A percentile compares a stretch with the other conserved stretches of the same genome.
Conservation (phyloP, 2,888 invertebrate species). For the Lasioglossum villosulum region DNA sequence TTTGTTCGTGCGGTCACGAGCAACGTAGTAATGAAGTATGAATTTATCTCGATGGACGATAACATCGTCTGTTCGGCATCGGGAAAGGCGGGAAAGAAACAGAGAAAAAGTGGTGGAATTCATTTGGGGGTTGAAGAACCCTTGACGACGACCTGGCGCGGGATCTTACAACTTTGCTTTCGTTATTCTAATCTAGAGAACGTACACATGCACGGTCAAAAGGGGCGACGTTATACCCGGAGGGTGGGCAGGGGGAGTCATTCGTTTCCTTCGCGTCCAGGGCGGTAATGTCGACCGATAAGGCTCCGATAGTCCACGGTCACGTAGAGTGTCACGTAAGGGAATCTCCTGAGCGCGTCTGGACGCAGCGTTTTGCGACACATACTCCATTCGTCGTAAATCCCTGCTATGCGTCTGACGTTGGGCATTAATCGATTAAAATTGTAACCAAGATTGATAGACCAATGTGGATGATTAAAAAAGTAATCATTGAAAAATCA, state of each 20-base stretch:
- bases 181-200: conserved; percentile 66
- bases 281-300: conserved; percentile 73
- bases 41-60: conserved; percentile 28
- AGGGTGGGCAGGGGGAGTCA: conserved; percentile 52
- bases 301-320: conserved; percentile 65
- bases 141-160: conserved; percentile 20
- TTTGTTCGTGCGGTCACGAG: background rate
- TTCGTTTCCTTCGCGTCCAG: conserved; percentile 70
- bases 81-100: background rate
- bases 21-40: background rate
- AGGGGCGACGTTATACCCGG: conserved; percentile 51
- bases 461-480: too few species aligned
- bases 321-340: conserved; percentile 68
- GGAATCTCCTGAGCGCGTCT: too few species aligned
- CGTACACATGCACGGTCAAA: conserved; percentile 30
- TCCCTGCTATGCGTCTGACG: too few species aligned
- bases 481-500: too few species aligned
- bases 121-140: conserved; percentile 41
- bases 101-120: background rate
- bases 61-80: conserved; percentile 6
- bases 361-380: too few species aligned
- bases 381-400: too few species aligned
- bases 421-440: too few species aligned
- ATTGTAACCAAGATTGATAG: too few species aligned
- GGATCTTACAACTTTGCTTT: conserved; percentile 45